Conservation (phyloP, 2,888 invertebrate genomes). For the Sarcophaga carnaria region DNA sequence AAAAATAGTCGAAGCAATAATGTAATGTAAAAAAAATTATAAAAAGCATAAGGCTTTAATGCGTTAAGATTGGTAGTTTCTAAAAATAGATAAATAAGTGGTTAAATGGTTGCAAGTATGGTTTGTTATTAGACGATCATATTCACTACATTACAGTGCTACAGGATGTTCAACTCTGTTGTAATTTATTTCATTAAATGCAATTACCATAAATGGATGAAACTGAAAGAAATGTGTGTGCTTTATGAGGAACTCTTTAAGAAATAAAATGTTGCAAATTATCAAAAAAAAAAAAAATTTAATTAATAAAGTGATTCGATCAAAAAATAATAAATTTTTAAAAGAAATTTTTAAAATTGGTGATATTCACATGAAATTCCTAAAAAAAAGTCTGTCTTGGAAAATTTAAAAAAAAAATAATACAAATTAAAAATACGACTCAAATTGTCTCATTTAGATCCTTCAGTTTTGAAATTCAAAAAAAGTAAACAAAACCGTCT, state of each 20-base stretch:
- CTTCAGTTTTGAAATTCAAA: no score
- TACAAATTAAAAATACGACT: no score
- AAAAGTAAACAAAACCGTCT: no score
- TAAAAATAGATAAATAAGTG: constrained; percentile 61
- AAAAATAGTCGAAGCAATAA: not conserved
- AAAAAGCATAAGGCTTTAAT: constrained; percentile 8
- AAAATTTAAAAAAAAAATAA: no score
- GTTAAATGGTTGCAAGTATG: constrained; percentile 17
- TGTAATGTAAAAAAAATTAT: constrained; percentile 2
- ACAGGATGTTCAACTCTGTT: constrained; percentile 11
- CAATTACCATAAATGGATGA: constrained; percentile 24
- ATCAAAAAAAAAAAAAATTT: not conserved
- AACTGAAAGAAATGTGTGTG: not conserved
- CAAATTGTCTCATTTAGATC: no score
- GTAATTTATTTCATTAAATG: constrained; percentile 51
- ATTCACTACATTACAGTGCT: constrained; percentile 1
- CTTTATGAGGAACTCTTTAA: not conserved
- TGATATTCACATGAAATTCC: no score
- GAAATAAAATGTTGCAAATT: not conserved
- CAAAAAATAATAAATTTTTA: no score
- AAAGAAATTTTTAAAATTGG: no score
- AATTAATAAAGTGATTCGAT: not conserved
- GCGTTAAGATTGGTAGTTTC: constrained; percentile 45
- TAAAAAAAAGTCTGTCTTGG: no score
- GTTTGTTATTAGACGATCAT: constrained; percentile 23